Percentiles rank a stretch among this genome's conserved stretches.
phyloP scores from a whole-genome alignment of 2,113 vertebrate genomes.

The Aplodontia rufa region DNA sequence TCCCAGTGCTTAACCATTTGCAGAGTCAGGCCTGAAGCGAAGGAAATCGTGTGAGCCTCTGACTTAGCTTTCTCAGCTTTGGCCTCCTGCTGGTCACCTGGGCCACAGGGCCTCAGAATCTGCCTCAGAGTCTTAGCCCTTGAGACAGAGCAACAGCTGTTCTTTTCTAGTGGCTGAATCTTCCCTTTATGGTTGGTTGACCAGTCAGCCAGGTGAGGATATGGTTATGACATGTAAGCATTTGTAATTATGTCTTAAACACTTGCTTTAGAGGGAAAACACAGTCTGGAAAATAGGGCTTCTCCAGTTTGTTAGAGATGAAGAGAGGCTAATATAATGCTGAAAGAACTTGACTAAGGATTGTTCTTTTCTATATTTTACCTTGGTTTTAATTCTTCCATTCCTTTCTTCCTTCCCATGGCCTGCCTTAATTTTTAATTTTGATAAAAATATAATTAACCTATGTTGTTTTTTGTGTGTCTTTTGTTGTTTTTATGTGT shows the following conservation, averaged over 20 bases:
- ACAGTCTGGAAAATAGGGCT: neutral
- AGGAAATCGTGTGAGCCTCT: neutral
- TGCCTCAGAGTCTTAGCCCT: neutral
- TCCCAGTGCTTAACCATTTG: neutral
- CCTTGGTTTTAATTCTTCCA: neutral
- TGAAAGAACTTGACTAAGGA: neutral
- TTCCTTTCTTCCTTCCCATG: no score
- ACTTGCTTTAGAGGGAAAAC: neutral
- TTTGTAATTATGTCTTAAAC: neutral
- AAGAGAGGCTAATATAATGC: neutral
- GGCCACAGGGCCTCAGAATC: neutral
- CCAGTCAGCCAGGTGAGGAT: neutral
- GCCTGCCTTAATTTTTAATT: constrained; percentile 1
- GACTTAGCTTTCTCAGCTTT: neutral
- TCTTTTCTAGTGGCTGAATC: neutral
- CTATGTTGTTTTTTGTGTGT: no score
- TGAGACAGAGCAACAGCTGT: neutral
- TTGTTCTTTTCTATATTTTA: neutral
- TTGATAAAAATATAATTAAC: neutral
- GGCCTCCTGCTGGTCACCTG: neutral
- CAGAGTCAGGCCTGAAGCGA: neutral
- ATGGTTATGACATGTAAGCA: neutral
- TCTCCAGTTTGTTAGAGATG: neutral
- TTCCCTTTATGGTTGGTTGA: neutral
- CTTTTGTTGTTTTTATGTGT: neutral